A percentile compares a stretch with the other conserved stretches of the same genome.
Conservation (phyloP, 2,113 vertebrate species). For the Nycticebus coucang region DNA sequence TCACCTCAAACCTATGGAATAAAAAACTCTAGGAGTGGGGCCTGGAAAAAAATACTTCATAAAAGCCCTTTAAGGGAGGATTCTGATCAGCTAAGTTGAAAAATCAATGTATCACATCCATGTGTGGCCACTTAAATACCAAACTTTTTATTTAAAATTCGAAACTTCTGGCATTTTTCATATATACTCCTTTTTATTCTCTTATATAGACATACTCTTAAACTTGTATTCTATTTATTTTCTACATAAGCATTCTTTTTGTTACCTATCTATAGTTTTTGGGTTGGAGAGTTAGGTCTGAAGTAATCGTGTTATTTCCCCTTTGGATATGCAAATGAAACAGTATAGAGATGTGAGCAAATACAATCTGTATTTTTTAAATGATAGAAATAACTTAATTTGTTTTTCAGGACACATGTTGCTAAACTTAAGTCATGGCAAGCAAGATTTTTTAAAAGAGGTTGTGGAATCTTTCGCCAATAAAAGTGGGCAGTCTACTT, state of each 20-base stretch:
- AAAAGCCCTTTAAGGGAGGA: slow-evolving; percentile 12
- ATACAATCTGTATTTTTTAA: background rate
- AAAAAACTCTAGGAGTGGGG: background rate
- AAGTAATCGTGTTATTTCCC: background rate
- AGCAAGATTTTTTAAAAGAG: slow-evolving; percentile 90
- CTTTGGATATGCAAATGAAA: slow-evolving; percentile 5
- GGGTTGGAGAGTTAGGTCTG: background rate
- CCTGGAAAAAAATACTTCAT: background rate
- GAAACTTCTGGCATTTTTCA: slow-evolving; percentile 22
- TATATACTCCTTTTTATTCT: background rate
- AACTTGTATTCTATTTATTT: background rate
- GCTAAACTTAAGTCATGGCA: slow-evolving; percentile 90
- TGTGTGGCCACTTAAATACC: background rate
- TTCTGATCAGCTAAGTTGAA: background rate
- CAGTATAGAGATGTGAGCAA: background rate
- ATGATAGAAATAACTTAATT: slow-evolving; percentile 24
- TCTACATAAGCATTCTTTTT: background rate
- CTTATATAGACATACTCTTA: background rate
- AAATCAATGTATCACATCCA: background rate
- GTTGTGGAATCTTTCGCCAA: slow-evolving; percentile 95
- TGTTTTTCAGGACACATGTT: slow-evolving; percentile 93
- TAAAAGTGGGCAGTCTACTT: slow-evolving; percentile 87
- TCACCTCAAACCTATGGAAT: background rate
- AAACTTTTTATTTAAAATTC: slow-evolving; percentile 16
- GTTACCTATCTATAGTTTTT: background rate